Evolutionary conservation across 2,113 vertebrate genomes (phyloP), one percentile per base, ranked within the genome.

Genomic region (Leucopsar rothschildi): DNA sequence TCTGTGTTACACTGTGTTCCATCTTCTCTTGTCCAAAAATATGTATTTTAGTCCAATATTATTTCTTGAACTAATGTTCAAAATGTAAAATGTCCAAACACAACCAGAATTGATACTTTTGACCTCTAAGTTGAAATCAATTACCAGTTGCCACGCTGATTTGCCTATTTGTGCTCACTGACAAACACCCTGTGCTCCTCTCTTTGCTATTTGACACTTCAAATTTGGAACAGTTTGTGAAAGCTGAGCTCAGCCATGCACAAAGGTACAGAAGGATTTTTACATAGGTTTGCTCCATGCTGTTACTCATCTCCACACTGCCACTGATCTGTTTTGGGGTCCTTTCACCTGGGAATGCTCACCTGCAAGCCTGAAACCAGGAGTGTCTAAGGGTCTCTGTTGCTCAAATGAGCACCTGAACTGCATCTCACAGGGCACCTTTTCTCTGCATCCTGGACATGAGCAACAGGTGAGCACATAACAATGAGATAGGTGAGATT

Each of bases 11-110:
- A 23, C 20, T 63, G 39, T 40, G 39, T 40, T 40, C 3, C 59
- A 35, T 15, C n/a, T 76, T 68, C 52, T 75, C 53, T 81, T 44
- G 29, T 53, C 39, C 21, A 80, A 69, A 90, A 40, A 28, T 3
- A 66, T 0, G 0, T 66, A 28, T 78, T 78, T 81, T 49, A 71
- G 18, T 18, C 64, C 39, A 53, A 0, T 20, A 28, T 33, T 57
- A 76, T n/a, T 81, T 88, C 39, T 40, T 70, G 15, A 88, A 71
- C 28, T 39, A 17, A 78, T 12, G 15, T 61, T 35, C 45, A 60
- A 53, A 53, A 77, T n/a, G 33, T 19, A 60, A 45, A 7, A 3
- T 4, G 5, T 13, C 25, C 33, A 52, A 82, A 78, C 31, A n/a
- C 44, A 65, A 50, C 15, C 24, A 25, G 31, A 79, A n/a, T 4